A percentile compares a stretch with the other conserved stretches of the same genome.
Conservation (phyloP, 2,797 vertebrate species). For the Macropus fuliginosus region DNA sequence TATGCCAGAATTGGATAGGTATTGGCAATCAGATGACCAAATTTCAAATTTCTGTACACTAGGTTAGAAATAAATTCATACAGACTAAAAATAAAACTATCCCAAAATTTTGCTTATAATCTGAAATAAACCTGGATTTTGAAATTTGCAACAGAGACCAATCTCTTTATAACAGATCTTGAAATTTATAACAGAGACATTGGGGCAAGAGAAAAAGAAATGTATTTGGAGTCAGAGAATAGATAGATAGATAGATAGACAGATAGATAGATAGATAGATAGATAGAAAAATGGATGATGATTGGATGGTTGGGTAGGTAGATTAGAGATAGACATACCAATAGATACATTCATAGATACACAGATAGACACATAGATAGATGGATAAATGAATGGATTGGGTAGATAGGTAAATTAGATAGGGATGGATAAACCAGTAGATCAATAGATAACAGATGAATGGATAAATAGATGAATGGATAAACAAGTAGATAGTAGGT, state of each 20-base stretch:
- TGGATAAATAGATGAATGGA: too few relatives aligned
- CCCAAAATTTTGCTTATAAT: neutral
- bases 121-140: slow-evolving; percentile 22
- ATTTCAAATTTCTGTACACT: neutral
- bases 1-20: neutral
- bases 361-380: too few relatives aligned
- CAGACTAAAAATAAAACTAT: neutral
- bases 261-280: neutral
- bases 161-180: neutral
- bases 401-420: too few relatives aligned
- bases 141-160: neutral
- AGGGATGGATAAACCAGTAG: too few relatives aligned
- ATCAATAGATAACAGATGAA: too few relatives aligned
- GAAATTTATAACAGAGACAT: neutral
- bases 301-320: too few relatives aligned
- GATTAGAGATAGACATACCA: too few relatives aligned
- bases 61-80: neutral
- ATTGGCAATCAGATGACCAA: neutral
- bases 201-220: neutral
- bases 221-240: neutral
- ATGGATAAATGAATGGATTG: too few relatives aligned
- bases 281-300: neutral
- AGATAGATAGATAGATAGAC: neutral
- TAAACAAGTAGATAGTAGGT: too few relatives aligned
- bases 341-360: too few relatives aligned